phyloP scores from a whole-genome alignment of 2,888 invertebrate species.

The Cerastis rubricosa region DNA sequence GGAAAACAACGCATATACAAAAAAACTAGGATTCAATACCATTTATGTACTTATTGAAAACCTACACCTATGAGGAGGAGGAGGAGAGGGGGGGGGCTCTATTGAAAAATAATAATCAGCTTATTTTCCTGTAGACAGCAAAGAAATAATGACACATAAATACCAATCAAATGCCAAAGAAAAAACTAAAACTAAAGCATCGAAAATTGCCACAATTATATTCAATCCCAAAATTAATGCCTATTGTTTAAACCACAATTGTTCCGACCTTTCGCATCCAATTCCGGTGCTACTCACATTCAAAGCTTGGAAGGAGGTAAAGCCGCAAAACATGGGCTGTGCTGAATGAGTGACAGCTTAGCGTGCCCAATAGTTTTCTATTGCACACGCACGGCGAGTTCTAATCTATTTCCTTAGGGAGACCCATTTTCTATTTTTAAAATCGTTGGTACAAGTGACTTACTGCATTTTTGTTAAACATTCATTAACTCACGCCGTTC shows the following conservation, averaged over 20 bases:
- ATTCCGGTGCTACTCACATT: conserved; percentile 50
- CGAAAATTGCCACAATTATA: conserved; percentile 22
- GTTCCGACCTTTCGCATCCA: conserved; percentile 54
- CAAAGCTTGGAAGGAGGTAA: conserved; percentile 34
- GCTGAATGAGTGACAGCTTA: conserved; percentile 57
- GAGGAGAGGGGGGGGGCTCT: neutral
- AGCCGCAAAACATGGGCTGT: conserved; percentile 51
- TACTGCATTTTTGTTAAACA: conserved; percentile 7
- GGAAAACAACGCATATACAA: no score
- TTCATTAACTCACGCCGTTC: no score
- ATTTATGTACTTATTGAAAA: neutral
- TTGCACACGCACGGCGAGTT: conserved; percentile 60
- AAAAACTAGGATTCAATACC: neutral
- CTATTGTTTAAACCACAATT: conserved; percentile 59
- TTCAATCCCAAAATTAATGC: conserved; percentile 25
- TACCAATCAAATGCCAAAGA: neutral
- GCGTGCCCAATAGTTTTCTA: conserved; percentile 61
- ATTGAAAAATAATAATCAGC: neutral
- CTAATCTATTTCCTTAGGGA: conserved; percentile 52
- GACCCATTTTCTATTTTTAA: conserved; percentile 29
- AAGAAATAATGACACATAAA: neutral
- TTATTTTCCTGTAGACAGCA: neutral
- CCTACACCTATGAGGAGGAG: neutral
- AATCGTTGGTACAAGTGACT: conserved; percentile 43
- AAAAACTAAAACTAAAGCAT: neutral